phyloP scores from a whole-genome alignment of 2,797 vertebrate genomes.

The Pseudochirops corinnae region DNA sequence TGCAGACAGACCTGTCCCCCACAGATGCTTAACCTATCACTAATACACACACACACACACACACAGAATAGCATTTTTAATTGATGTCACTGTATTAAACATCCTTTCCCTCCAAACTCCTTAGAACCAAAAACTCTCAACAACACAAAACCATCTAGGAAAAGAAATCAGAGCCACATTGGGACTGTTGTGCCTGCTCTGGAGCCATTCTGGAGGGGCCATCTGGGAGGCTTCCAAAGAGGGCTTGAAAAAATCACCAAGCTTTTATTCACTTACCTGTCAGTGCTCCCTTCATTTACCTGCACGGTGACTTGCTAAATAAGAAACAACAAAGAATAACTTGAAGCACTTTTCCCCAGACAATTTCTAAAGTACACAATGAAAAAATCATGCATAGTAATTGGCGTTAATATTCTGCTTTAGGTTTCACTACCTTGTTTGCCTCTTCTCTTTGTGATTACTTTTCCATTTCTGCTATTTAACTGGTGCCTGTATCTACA shows the following conservation, averaged over 20 bases:
- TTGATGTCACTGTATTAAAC: neutral
- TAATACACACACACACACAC: too few species aligned
- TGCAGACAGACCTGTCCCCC: neutral
- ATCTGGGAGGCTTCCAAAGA: neutral
- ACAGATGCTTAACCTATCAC: neutral
- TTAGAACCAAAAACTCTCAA: neutral
- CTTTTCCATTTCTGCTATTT: neutral
- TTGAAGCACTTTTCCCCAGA: neutral
- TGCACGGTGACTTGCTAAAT: neutral
- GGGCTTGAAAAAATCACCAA: neutral
- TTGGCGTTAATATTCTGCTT: neutral
- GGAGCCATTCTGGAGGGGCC: neutral
- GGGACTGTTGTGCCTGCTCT: neutral
- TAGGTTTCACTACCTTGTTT: neutral
- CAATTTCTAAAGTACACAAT: neutral
- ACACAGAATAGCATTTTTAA: neutral
- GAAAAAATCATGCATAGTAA: neutral
- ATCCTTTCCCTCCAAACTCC: neutral
- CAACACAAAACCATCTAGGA: rapidly evolving
- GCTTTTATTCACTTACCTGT: neutral
- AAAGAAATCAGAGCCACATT: neutral
- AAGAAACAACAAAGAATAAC: neutral
- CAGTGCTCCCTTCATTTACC: neutral
- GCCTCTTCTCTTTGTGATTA: neutral
- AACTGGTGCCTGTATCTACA: too few species aligned